phyloP scores from a whole-genome alignment of 2,113 vertebrate genomes.

The Lophius piscatorius region DNA sequence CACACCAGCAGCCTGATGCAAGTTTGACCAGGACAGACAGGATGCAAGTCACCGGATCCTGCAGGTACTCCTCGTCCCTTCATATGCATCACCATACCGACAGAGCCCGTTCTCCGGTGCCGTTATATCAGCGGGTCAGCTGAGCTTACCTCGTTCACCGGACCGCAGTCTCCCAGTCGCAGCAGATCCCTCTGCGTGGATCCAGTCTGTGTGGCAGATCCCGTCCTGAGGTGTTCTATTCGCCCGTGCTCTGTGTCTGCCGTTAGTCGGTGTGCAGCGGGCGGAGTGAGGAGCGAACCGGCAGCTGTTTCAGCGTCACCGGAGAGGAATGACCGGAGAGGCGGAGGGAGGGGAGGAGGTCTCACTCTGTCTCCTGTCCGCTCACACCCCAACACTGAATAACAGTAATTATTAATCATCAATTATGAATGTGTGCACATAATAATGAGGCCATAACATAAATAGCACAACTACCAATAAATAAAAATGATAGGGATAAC shows the following conservation, averaged over 20 bases:
- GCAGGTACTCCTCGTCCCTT: too few species aligned
- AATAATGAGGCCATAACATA: too few species aligned
- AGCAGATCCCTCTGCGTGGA: conserved; percentile 10
- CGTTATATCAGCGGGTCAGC: conserved; percentile 11
- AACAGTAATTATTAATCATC: too few species aligned
- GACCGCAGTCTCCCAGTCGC: conserved; percentile 25
- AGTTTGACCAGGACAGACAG: too few species aligned
- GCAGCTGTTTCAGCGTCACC: conserved; percentile 41
- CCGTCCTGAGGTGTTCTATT: neutral
- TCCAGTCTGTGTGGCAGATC: conserved; percentile 11
- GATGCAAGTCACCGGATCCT: too few species aligned
- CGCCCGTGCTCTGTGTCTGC: neutral
- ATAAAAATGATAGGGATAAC: too few species aligned
- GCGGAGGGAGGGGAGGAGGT: conserved; percentile 6
- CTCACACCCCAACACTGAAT: too few species aligned
- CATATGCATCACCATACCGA: neutral
- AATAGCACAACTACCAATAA: too few species aligned
- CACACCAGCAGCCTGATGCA: too few species aligned
- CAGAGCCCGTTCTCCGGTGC: conserved; percentile 4
- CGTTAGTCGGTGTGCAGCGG: conserved; percentile 10
- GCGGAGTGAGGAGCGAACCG: conserved; percentile 30
- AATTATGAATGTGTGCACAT: too few species aligned
- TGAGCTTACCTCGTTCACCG: conserved; percentile 34
- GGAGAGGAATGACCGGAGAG: conserved; percentile 1
- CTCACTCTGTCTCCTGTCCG: conserved; percentile 55